phyloP scores from a whole-genome alignment of 1,140 invertebrate species.

The Adoxophyes honmai region DNA sequence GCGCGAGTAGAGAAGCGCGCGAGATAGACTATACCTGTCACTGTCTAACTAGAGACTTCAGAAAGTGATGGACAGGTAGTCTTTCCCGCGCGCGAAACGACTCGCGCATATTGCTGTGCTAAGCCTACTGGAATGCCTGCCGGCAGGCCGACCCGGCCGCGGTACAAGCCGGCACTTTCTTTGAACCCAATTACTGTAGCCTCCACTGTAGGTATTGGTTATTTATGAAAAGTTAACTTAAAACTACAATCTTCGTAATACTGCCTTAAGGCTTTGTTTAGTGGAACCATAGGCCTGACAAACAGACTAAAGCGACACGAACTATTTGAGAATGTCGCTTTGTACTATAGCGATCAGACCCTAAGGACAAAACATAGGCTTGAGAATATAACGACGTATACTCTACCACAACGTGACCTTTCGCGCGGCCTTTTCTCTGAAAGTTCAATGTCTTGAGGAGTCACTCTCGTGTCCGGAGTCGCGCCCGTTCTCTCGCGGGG shows the following conservation, averaged over 20 bases:
- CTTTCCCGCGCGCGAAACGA: too few species aligned
- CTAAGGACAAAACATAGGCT: not conserved
- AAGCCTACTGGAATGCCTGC: constrained; percentile 55
- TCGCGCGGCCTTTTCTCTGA: constrained; percentile 7
- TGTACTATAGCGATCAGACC: constrained; percentile 9
- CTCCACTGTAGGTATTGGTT: constrained; percentile 46
- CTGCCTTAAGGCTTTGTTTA: constrained; percentile 56
- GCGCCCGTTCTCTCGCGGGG: constrained; percentile 67
- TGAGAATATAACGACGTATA: too few species aligned
- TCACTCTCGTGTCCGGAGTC: constrained; percentile 76
- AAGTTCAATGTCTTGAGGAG: constrained; percentile 68
- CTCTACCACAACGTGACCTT: too few species aligned
- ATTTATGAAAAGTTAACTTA: constrained; percentile 42
- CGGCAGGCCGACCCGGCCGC: constrained; percentile 14
- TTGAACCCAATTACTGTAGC: constrained; percentile 47
- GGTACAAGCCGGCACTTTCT: constrained; percentile 36
- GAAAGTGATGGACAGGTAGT: too few species aligned
- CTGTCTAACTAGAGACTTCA: too few species aligned
- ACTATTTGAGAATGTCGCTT: constrained; percentile 49
- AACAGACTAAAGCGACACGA: constrained; percentile 47
- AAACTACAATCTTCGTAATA: constrained; percentile 51
- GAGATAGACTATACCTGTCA: too few species aligned
- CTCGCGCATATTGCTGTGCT: too few species aligned
- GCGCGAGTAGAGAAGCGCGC: too few species aligned
- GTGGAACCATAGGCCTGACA: constrained; percentile 46